Evolutionary conservation across 2,888 invertebrate species (phyloP), one percentile per base, ranked within the genome.

Genomic region (Apeira syringaria): DNA sequence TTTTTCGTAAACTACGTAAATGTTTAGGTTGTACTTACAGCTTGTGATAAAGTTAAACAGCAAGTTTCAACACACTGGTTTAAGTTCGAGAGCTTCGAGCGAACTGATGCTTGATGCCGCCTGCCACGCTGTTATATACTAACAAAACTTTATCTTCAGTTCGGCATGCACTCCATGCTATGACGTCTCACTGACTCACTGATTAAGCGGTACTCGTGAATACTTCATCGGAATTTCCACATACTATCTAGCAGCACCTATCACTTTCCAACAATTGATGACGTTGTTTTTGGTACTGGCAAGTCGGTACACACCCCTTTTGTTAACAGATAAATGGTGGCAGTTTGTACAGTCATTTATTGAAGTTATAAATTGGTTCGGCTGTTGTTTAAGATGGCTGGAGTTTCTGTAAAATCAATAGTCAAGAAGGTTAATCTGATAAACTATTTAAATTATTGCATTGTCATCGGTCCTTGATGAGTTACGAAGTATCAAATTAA

Each of bases 121-220:
- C 30, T 12, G 1, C 13, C 20, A 12, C 18, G 26, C 26, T 20
- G 33, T 46, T 55, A 43, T 55, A 55, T 52, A 48, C 41, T 13
- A 46, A 50, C 47, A 18, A 45, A 34, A 36, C 15, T 30, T 47
- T 52, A 52, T 48, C 50, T 22, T 18, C 37, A n/a, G n/a, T n/a
- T n/a, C 5, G 24, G 15, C 33, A 25, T 41, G 3, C 22, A 38
- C 24, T 31, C 11, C 28, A 15, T 50, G 46, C 11, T 25, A 15
- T 50, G 46, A 50, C 55, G 52, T 44, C 13, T n/a, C 4, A 0
- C 24, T 56, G 56, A 56, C 31, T 53, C 53, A 56, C 29, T 13
- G 31, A 25, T 22, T 37, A 29, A 11, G 10, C 30, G 26, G 9
- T 36, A 22, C 29, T 33, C n/a, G 9, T 26, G 31, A 34, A 34